Percentiles rank a stretch among this genome's conserved stretches.
Evolutionary conservation across 2,888 invertebrate genomes (phyloP).

Genomic region (Nymphalis polychloros): DNA sequence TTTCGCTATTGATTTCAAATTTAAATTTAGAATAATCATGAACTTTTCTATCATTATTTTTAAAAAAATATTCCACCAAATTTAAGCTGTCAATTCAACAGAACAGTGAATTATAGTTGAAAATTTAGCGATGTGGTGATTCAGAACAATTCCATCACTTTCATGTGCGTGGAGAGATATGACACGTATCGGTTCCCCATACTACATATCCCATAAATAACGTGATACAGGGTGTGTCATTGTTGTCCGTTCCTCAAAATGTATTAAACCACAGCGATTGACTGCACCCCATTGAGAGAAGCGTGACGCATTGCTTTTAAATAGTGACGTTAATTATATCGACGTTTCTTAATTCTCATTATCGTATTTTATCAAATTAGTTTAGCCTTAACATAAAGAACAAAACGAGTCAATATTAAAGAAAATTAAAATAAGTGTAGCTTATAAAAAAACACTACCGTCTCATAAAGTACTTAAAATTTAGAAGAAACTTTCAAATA

Average conservation of each 20-base stretch:
- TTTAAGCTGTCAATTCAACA: background rate
- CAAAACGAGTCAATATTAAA: no score
- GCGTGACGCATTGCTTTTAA: constrained; percentile 58
- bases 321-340: constrained; percentile 41
- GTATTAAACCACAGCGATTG: constrained; percentile 75
- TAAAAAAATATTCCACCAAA: no score
- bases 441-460: no score
- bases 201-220: constrained; percentile 66
- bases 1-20: no score
- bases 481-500: no score
- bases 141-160: constrained; percentile 34
- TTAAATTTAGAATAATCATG: no score
- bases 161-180: constrained; percentile 51
- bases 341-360: constrained; percentile 5
- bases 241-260: constrained; percentile 64
- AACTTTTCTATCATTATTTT: no score
- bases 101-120: constrained; percentile 5
- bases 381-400: background rate
- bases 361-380: background rate
- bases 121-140: constrained; percentile 19
- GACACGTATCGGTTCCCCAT: constrained; percentile 60
- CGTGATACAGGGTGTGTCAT: constrained; percentile 65
- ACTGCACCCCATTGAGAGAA: constrained; percentile 59
- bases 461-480: no score
- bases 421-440: no score